Base-by-base conservation (phyloP, 2,797 vertebrate genomes). In the Neosilurus mollespiculum region DNA sequence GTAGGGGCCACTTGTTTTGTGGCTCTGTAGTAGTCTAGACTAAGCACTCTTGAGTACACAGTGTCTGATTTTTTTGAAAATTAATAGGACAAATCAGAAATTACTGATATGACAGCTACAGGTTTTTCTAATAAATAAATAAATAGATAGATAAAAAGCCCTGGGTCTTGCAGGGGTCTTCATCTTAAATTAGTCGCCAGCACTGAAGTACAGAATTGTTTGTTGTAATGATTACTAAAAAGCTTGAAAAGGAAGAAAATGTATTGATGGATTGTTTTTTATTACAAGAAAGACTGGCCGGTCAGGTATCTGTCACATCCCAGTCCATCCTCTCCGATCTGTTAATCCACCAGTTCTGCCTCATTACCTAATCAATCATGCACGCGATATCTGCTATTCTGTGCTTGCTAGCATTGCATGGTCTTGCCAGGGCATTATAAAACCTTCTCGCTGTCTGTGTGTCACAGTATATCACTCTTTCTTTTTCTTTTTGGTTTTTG, bases 321-420 rank as follows among this genome's bases (percentile, higher is more conserved):
- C 49, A 73, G 71, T 59, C 20, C 12, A n/a, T 22, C 56, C 75
- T 77, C 20, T 43, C 30, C 3, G 24, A 76, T 22, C 54, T 59
- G 9, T 59, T 76, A 76, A 76, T 76, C 16, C 30, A 76, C 26
- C 30, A 59, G 16, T 76, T 76, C 56, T 24, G 14, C 73, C 30
- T 37, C 11, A 76, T 30, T 56, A 58, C 24, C 53, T 18, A 75
- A 30, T 76, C 18, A 59, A 14, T 37, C 14, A 30, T 61, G 30
- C 18, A 9, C 20, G 3, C 9, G 37, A 49, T 24, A 62, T 62
- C 34, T 78, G 8, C 26, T 37, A n/a, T 78, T 62, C 34, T 24
- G 2, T 61, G 10, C 75, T 59, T 37, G 30, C 73, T 34, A 22
- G 73, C 54, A 2, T 76, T 9, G 0, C 9, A 73, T 26, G 26